Evolutionary conservation across 2,113 vertebrate species (phyloP).

Genomic region (Melanostigma gelatinosum): DNA sequence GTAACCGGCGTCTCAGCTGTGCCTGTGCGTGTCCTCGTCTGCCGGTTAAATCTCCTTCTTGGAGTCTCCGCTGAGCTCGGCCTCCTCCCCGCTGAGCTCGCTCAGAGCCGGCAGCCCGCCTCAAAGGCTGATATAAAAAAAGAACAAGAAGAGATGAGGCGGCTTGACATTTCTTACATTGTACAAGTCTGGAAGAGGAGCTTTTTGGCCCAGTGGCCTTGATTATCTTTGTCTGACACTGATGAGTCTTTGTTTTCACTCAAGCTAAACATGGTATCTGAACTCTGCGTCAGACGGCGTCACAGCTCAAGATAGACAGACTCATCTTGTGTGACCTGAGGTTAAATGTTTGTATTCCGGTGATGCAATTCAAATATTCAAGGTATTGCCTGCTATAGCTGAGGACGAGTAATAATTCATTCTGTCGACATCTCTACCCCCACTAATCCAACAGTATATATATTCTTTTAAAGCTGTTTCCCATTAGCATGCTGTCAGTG

Average conservation of each 20-base stretch:
- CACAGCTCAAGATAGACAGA: slow-evolving; percentile 1
- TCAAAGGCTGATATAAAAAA: slow-evolving; percentile 25
- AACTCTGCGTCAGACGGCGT: background rate
- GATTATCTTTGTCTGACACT: slow-evolving; percentile 8
- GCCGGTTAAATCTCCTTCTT: slow-evolving; percentile 23
- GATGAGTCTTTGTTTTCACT: background rate
- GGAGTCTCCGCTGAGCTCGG: slow-evolving; percentile 5
- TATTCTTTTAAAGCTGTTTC: background rate
- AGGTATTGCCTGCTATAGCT: background rate
- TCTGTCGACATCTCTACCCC: background rate
- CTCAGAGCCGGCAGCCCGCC: background rate
- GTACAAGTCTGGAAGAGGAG: background rate
- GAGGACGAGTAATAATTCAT: background rate
- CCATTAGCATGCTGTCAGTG: slow-evolving; percentile 67
- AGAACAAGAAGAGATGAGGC: background rate
- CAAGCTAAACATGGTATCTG: background rate
- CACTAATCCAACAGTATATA: background rate
- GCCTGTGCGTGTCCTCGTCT: slow-evolving; percentile 21
- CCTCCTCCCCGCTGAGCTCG: background rate
- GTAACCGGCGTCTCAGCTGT: slow-evolving; percentile 31
- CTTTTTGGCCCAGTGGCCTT: background rate
- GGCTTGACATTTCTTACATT: slow-evolving; percentile 8
- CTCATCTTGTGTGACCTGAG: background rate
- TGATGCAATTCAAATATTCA: background rate
- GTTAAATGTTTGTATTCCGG: slow-evolving; percentile 1